Conservation (phyloP, 2,113 vertebrate species). For the Peucedramus taeniatus region DNA sequence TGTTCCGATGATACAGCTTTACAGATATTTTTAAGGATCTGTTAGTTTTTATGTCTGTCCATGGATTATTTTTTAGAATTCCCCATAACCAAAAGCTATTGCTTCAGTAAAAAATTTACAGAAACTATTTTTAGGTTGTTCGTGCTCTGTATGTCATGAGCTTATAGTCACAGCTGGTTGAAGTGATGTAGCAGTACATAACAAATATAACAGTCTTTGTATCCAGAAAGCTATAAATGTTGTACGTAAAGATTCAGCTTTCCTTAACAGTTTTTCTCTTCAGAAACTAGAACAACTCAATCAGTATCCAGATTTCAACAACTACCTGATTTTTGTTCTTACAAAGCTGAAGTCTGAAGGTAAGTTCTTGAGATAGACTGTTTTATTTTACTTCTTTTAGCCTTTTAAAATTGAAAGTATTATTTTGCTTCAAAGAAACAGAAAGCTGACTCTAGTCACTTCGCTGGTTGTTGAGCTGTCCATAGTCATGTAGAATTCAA, state of each 20-base stretch:
- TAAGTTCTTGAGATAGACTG: conserved; percentile 64
- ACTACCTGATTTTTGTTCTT: conserved; percentile 97
- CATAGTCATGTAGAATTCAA: not conserved
- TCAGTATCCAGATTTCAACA: conserved; percentile 98
- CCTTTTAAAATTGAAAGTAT: not conserved
- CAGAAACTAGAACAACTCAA: conserved; percentile 99
- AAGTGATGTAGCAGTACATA: not conserved
- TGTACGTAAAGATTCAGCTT: not conserved
- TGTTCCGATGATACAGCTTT: not conserved
- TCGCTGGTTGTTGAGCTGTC: not conserved
- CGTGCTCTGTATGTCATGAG: not conserved
- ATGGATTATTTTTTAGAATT: not conserved
- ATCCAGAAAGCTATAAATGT: not conserved
- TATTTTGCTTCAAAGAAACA: not conserved
- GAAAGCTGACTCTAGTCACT: not conserved
- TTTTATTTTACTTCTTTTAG: not conserved
- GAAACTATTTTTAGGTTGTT: not conserved
- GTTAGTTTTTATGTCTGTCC: not conserved
- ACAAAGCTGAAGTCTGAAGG: conserved; percentile 98
- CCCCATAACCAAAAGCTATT: not conserved
- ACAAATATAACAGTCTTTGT: not conserved
- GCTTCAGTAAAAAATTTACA: not conserved
- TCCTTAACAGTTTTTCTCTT: conserved; percentile 79
- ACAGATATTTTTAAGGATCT: not conserved
- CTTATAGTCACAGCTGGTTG: not conserved